A percentile compares a stretch with the other conserved stretches of the same genome.
phyloP scores from a whole-genome alignment of 2,113 vertebrate genomes.

The Cacatua alba region DNA sequence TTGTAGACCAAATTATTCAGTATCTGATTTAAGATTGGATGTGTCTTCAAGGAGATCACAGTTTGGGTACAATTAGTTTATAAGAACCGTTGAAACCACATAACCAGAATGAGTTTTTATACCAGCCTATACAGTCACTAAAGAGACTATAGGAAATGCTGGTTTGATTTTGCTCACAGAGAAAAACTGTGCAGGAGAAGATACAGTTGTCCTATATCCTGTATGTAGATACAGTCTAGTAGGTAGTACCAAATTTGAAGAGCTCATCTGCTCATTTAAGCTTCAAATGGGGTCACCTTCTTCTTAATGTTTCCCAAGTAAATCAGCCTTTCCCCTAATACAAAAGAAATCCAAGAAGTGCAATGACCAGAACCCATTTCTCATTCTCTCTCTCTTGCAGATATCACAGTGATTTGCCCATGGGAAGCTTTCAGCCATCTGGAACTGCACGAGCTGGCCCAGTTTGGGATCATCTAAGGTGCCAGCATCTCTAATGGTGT shows the following conservation, averaged over 20 bases:
- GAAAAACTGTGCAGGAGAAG: neutral
- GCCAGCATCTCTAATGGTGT: neutral
- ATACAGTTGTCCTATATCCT: neutral
- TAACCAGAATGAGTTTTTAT: neutral
- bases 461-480: constrained; percentile 82
- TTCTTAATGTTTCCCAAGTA: neutral
- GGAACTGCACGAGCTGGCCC: constrained; percentile 80
- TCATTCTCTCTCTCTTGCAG: constrained; percentile 60
- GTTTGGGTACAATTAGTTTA: neutral
- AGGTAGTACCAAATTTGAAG: neutral
- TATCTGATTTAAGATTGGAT: neutral
- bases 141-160: neutral
- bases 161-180: neutral
- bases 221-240: neutral
- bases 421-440: constrained; percentile 86
- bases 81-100: neutral
- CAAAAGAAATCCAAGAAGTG: neutral
- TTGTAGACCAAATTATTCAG: neutral
- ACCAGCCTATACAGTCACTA: neutral
- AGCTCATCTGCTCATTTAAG: neutral
- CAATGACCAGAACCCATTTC: neutral
- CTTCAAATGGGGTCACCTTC: neutral
- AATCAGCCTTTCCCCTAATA: neutral
- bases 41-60: neutral
- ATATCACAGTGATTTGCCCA: constrained; percentile 84